phyloP scores from a whole-genome alignment of 92 coral and sea anemone genomes.

The Scolanthus callimorphus region DNA sequence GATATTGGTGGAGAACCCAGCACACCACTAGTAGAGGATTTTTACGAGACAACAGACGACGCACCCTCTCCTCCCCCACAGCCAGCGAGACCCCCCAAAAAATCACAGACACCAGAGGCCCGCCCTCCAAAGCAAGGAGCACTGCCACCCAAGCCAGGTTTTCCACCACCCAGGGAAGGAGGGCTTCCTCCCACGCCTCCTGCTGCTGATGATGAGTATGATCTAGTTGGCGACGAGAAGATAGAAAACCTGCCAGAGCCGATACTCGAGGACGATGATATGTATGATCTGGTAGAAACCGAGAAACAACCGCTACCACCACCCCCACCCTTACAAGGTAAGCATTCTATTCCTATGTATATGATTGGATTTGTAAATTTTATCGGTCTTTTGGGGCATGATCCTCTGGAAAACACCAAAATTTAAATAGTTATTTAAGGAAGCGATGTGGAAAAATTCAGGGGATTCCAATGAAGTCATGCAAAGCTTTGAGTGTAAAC shows the following conservation, averaged over 20 bases:
- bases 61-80: slow-evolving; percentile 3
- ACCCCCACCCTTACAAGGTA: not conserved
- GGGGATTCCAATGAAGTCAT: too few species aligned
- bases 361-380: too few species aligned
- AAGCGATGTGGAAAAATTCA: too few species aligned
- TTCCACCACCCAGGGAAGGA: slow-evolving; percentile 27
- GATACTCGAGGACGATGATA: not conserved
- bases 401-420: too few species aligned
- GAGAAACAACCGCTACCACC: not conserved
- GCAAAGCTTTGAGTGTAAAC: too few species aligned
- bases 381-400: too few species aligned
- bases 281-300: slow-evolving; percentile 2
- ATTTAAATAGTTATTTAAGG: too few species aligned
- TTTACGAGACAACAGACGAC: slow-evolving; percentile 50
- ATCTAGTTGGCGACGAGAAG: not conserved
- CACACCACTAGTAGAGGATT: slow-evolving; percentile 6
- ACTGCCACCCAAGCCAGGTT: slow-evolving; percentile 27
- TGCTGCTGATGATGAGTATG: too few species aligned
- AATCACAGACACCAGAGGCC: not conserved
- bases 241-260: not conserved
- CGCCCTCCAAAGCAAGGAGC: slow-evolving; percentile 2
- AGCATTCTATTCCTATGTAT: too few species aligned
- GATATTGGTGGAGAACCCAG: slow-evolving; percentile 3
- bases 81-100: slow-evolving; percentile 19
- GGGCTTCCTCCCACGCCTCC: too few species aligned